phyloP scores from a whole-genome alignment of 2,888 invertebrate genomes.

The Chalcosyrphus nemorum region DNA sequence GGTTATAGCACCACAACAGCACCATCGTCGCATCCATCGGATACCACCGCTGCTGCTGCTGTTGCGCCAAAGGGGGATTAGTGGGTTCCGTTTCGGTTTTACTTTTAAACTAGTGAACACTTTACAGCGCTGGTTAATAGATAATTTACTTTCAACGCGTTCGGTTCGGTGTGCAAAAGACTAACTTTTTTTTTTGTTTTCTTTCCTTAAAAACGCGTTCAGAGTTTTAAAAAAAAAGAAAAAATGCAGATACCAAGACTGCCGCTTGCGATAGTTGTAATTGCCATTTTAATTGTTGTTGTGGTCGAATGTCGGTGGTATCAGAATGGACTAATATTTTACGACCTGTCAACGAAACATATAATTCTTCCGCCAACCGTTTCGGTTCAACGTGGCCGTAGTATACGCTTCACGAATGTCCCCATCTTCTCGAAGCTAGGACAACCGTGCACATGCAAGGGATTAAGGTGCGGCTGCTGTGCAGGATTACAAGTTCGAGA shows the following conservation, averaged over 20 bases:
- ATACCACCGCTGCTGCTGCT: constrained; percentile 9
- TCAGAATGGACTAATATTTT: constrained; percentile 79
- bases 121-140: constrained; percentile 78
- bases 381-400: constrained; percentile 79
- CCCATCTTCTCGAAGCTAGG: constrained; percentile 80
- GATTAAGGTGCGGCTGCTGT: constrained; percentile 87
- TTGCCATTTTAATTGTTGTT: constrained; percentile 36
- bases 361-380: constrained; percentile 79
- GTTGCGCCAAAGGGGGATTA: constrained; percentile 48
- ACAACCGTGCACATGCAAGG: constrained; percentile 83
- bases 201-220: constrained; percentile 1
- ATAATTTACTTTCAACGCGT: constrained; percentile 79
- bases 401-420: constrained; percentile 76
- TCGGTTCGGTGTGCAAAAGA: constrained; percentile 74
- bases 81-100: constrained; percentile 78
- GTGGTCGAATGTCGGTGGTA: constrained; percentile 77
- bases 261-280: constrained; percentile 46
- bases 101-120: constrained; percentile 80
- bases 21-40: constrained; percentile 3
- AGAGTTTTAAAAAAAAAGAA: too few species aligned
- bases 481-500: constrained; percentile 87
- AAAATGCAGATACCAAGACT: constrained; percentile 43
- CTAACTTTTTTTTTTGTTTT: constrained; percentile 1
- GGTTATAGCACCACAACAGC: constrained; percentile 31
- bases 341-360: constrained; percentile 76